phyloP scores from a whole-genome alignment of 2,888 invertebrate species.

The Stegana nigrithorax region DNA sequence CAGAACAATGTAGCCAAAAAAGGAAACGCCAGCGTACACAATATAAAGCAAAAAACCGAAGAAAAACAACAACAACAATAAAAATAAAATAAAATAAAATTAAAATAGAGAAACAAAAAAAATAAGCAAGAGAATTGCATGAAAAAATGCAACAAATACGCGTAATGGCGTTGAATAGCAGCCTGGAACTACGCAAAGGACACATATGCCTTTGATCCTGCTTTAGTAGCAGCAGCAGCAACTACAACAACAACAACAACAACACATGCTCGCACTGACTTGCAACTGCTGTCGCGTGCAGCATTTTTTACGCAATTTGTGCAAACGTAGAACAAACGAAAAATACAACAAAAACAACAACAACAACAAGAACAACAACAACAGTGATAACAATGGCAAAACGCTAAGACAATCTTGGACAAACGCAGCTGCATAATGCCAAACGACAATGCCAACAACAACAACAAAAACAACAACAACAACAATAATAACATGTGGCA shows the following conservation, averaged over 20 bases:
- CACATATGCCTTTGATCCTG: conserved; percentile 55
- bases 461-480: conserved; percentile 11
- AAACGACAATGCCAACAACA: background rate
- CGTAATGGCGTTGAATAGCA: no score
- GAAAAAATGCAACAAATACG: no score
- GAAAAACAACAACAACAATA: background rate
- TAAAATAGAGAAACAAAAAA: background rate
- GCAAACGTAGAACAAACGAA: conserved; percentile 5
- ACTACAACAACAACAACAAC: conserved; percentile 19
- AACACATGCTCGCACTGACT: no score
- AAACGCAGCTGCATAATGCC: background rate
- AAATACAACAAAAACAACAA: background rate
- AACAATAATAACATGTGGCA: no score
- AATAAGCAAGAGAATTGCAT: background rate
- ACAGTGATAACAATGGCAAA: no score
- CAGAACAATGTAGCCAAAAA: background rate
- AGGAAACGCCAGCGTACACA: background rate
- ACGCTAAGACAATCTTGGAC: background rate
- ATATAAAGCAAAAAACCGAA: background rate
- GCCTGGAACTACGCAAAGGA: background rate
- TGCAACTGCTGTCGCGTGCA: no score
- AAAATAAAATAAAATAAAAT: background rate
- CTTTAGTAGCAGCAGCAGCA: background rate
- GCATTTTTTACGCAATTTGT: conserved; percentile 24
- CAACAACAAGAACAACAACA: conserved; percentile 23